phyloP scores from a whole-genome alignment of 2,797 vertebrate species.

The Phoebastria nigripes region DNA sequence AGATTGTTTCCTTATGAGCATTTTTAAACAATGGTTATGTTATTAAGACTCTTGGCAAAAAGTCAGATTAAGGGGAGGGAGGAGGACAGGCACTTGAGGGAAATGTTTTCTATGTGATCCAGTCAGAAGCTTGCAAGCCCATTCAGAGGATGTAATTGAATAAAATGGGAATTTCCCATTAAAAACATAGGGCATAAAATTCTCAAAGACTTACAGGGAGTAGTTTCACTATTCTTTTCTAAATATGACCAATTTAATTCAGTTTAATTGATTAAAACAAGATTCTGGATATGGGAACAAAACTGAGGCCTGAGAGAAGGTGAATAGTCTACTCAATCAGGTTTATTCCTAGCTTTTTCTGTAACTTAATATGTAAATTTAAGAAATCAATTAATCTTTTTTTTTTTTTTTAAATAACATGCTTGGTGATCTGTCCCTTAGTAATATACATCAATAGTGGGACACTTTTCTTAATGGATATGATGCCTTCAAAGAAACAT shows the following conservation, averaged over 20 bases:
- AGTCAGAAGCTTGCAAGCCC: not conserved
- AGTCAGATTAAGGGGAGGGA: slow-evolving; percentile 15
- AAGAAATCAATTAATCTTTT: not conserved
- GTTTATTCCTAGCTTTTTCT: not conserved
- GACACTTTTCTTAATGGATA: not conserved
- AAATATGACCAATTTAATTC: not conserved
- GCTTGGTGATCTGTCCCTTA: not conserved
- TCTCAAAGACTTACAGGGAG: not conserved
- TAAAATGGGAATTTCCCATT: not conserved
- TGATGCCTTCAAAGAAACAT: not conserved
- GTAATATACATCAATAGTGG: not conserved
- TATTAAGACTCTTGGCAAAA: slow-evolving; percentile 57
- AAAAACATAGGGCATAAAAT: not conserved
- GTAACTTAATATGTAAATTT: not conserved
- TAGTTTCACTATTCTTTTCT: not conserved
- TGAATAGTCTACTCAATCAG: not conserved
- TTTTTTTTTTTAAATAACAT: not conserved
- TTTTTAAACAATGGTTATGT: slow-evolving; percentile 61
- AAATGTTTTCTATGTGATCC: not conserved
- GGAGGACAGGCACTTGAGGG: not conserved
- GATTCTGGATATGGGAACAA: not conserved
- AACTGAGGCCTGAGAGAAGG: not conserved
- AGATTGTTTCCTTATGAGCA: slow-evolving; percentile 62
- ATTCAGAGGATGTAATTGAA: not conserved
- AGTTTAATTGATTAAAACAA: not conserved